Evolutionary conservation across 2,113 vertebrate species (phyloP), one percentile per base, ranked within the genome.

Genomic region (Catharus fuscescens): DNA sequence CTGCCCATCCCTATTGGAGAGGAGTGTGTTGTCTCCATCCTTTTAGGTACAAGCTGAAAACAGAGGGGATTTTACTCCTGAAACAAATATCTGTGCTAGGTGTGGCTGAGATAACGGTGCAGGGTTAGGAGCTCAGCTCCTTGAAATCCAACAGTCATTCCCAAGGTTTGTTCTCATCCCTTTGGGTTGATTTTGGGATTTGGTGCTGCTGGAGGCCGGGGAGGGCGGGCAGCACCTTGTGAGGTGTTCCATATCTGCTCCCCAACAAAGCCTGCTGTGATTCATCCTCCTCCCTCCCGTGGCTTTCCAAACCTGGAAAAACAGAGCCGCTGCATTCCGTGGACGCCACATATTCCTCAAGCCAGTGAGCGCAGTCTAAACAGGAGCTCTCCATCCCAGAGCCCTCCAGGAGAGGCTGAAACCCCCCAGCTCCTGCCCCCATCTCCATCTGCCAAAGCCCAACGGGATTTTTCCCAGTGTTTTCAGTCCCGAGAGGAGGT

Each of bases 341-440:
- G 94, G 95, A 88, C 80, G 91, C 96, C 91, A 96, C 86, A 84
- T 97, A 93, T 92, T 97, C 95, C 95, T 96, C 96, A 97, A 96
- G 95, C 95, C 92, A 96, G 57, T 96, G 95, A 96, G 92, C 85
- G 7, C 95, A 96, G 96, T 95, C 97, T 97, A 97, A 97, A 97
- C 96, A 97, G 93, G 44, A 71, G 85, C 64, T 91, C 81, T 61
- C 20, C 93, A 77, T 50, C 89, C 62, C 90, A 12, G 81, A 48
- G 83, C 91, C 91, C 91, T 83, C 23, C 85, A 67, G 59, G 47
- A 74, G 72, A 77, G 88, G 71, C n/a, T 13, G n/a, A 36, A 66
- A 70, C 36, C 57, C 53, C 16, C 0, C 25, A 2, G 20, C 19
- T 90, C 4, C 89, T 72, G 21, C 67, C 47, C 60, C 67, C 14